phyloP scores from a whole-genome alignment of 2,797 vertebrate genomes.

The Megalops cyprinoides region DNA sequence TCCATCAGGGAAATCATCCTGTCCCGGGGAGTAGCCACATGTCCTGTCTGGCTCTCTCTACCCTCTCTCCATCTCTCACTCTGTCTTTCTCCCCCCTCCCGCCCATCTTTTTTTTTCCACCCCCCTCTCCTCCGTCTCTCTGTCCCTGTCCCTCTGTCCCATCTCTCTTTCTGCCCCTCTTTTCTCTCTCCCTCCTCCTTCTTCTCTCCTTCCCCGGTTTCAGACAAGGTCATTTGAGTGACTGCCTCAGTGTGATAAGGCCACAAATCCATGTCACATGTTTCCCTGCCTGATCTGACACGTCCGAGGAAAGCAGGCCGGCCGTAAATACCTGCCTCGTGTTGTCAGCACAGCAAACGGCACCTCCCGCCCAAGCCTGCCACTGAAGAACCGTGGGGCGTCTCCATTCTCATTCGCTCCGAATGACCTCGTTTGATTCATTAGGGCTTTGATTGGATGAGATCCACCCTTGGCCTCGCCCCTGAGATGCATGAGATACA shows the following conservation, averaged over 20 bases:
- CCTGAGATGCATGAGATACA: constrained; percentile 47
- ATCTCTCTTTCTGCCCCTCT: neutral
- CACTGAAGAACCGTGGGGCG: neutral
- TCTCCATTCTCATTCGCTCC: constrained; percentile 20
- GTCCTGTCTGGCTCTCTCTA: neutral
- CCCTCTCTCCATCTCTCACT: neutral
- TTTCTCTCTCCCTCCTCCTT: neutral
- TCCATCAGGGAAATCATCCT: too few relatives aligned
- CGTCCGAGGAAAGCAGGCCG: neutral
- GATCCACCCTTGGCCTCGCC: constrained; percentile 50
- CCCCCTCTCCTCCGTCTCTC: too few relatives aligned
- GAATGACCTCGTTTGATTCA: constrained; percentile 57
- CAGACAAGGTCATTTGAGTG: neutral
- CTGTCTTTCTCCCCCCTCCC: neutral
- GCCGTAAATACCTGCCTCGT: neutral
- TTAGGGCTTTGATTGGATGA: constrained; percentile 59
- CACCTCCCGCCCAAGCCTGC: neutral
- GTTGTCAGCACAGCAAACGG: neutral
- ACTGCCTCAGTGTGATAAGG: neutral
- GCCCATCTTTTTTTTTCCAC: neutral
- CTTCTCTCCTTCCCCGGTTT: neutral
- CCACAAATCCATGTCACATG: neutral
- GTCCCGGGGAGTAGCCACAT: too few relatives aligned
- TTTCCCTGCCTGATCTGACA: neutral
- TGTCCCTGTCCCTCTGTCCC: too few relatives aligned